phyloP scores from a whole-genome alignment of 2,888 invertebrate genomes.

The Torymus texanus region DNA sequence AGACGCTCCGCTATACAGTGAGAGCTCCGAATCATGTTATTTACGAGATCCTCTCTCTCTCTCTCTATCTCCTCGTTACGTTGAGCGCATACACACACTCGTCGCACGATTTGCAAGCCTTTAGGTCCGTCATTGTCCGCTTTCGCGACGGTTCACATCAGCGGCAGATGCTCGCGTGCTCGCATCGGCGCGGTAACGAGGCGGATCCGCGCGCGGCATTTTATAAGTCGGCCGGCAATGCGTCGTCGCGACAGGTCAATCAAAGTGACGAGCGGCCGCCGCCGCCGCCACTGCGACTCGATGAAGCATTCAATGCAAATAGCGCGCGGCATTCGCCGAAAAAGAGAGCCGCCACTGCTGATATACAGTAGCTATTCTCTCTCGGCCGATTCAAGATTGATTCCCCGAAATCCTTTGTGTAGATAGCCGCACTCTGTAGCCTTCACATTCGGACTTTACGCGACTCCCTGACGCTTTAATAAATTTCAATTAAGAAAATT shows the following conservation, averaged over 20 bases:
- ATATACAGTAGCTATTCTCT: neutral
- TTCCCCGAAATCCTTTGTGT: slow-evolving; percentile 52
- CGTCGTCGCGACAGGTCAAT: slow-evolving; percentile 55
- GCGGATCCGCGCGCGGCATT: neutral
- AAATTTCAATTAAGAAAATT: slow-evolving; percentile 58
- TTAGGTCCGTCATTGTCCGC: no score
- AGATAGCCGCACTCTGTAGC: slow-evolving; percentile 12
- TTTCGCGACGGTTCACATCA: no score
- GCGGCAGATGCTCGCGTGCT: no score
- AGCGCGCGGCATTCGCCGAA: slow-evolving; percentile 15
- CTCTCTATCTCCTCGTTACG: no score
- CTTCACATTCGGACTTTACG: slow-evolving; percentile 14
- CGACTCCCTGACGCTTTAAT: slow-evolving; percentile 51
- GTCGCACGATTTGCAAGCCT: no score
- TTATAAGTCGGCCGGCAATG: slow-evolving; percentile 40
- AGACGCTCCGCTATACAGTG: no score
- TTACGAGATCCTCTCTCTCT: no score
- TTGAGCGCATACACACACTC: no score
- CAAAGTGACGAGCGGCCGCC: slow-evolving; percentile 53
- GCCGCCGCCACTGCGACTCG: neutral
- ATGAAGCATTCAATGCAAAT: slow-evolving; percentile 59
- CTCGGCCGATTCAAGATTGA: slow-evolving; percentile 41
- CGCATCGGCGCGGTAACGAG: no score
- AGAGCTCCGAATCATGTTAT: no score
- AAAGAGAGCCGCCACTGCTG: neutral